Conservation (phyloP, 2,888 invertebrate genomes). For the Mactromeris polynyma region DNA sequence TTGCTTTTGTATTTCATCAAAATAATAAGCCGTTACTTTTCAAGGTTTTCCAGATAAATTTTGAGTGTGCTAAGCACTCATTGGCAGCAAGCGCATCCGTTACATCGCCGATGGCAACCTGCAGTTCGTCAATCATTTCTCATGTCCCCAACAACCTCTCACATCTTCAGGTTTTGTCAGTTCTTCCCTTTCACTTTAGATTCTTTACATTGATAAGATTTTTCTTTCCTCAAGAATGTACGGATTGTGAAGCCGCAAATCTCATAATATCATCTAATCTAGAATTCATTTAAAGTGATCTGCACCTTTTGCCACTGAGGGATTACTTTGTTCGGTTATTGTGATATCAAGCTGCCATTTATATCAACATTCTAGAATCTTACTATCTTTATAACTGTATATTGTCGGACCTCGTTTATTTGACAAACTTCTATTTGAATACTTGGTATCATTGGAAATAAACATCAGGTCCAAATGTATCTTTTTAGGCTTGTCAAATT, state of each 20-base stretch:
- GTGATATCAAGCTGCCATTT: too few species aligned
- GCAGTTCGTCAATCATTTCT: neutral
- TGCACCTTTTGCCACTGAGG: neutral
- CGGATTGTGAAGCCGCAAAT: neutral
- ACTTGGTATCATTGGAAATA: too few species aligned
- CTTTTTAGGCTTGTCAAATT: too few species aligned
- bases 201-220: neutral
- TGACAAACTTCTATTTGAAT: too few species aligned
- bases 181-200: neutral
- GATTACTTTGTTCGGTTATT: too few species aligned
- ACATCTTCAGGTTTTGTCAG: neutral
- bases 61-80: neutral
- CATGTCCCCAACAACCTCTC: neutral
- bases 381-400: too few species aligned
- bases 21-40: slow-evolving; percentile 1
- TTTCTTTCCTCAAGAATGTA: neutral
- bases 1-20: slow-evolving; percentile 6
- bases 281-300: neutral
- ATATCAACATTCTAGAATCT: too few species aligned
- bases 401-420: too few species aligned
- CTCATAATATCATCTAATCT: neutral
- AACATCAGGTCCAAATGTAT: too few species aligned
- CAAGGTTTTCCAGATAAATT: neutral
- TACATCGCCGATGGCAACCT: neutral
- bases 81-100: neutral